Evolutionary conservation across 2,888 invertebrate genomes (phyloP).

Genomic region (Andrena marginata): DNA sequence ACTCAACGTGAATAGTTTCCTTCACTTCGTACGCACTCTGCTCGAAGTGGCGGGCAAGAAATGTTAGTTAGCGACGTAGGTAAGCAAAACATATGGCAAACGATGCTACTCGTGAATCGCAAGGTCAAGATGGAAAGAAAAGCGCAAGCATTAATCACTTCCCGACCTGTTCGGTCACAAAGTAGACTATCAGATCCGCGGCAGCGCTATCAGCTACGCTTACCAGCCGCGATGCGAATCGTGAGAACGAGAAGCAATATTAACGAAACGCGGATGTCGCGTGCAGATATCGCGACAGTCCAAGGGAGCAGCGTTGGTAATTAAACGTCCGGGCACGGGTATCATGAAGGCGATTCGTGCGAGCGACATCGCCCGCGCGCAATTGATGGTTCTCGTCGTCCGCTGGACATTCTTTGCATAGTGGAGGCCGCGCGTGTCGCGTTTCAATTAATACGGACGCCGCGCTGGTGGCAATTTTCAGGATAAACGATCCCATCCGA

Average conservation of each 20-base stretch:
- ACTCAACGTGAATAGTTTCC: too few species aligned
- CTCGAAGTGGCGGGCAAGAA: neutral
- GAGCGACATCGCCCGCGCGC: constrained; percentile 44
- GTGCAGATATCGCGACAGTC: constrained; percentile 60
- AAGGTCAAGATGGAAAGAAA: neutral
- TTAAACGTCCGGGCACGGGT: constrained; percentile 69
- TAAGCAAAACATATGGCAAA: neutral
- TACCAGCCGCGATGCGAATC: constrained; percentile 31
- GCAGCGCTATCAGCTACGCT: neutral
- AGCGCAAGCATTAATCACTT: neutral
- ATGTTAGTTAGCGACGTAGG: neutral
- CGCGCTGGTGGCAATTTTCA: constrained; percentile 19
- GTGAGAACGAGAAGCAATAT: constrained; percentile 54
- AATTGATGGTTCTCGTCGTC: constrained; percentile 31
- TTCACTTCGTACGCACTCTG: too few species aligned
- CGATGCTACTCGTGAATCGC: neutral
- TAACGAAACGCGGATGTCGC: constrained; percentile 55
- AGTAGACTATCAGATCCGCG: neutral
- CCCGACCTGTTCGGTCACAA: neutral
- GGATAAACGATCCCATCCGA: constrained; percentile 20
- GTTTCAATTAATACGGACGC: constrained; percentile 49
- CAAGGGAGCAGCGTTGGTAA: constrained; percentile 59
- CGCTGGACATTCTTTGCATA: constrained; percentile 47
- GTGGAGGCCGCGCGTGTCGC: constrained; percentile 43
- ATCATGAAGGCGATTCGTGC: constrained; percentile 61